Evolutionary conservation across 2,888 invertebrate species (phyloP), one percentile per base, ranked within the genome.

Genomic region (Ophion slaviceki): DNA sequence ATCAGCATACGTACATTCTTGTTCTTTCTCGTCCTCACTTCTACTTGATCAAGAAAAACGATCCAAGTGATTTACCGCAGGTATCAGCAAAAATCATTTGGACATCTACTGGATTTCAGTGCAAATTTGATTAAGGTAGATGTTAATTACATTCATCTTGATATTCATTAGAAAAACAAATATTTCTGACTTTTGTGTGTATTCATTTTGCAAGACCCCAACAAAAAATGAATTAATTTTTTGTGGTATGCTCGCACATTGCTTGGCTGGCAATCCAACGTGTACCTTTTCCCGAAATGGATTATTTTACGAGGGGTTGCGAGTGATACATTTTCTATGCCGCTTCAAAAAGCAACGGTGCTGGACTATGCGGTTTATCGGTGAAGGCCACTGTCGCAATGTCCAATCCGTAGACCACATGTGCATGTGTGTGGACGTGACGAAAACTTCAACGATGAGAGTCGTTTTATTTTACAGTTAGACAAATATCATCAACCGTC

Each of bases 381-480:
- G 53, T 77, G 76, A 80, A 80, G 80, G 77, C 80, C 77, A 66
- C 61, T 17, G 47, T 40, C 45, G 45, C 72, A 45, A 77, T 77
- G 53, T 86, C 74, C 53, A 40, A 28, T n/a, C 17, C 62, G 53
- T 47, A 40, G 28, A 24, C 32, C 47, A 64, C 62, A 64, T 70
- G 68, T 61, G 62, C 28, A 59, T 24, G 45, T 68, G 70, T 66
- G 83, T 81, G 80, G 74, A 72, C 59, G 81, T 70, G 40, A 86
- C 61, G 75, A 84, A 86, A 81, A 86, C 64, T 61, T 11, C 24
- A 70, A 76, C 70, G 83, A 68, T 40, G 66, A 71, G 75, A 81
- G 86, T 81, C 78, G 61, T 86, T 81, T 81, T 79, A 84, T 81
- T 86, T 86, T 86, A 86, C 86, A 86, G 86, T 86, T 86, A 86